Evolutionary conservation across 2,888 invertebrate species (phyloP).

Genomic region (Chirona hameri): DNA sequence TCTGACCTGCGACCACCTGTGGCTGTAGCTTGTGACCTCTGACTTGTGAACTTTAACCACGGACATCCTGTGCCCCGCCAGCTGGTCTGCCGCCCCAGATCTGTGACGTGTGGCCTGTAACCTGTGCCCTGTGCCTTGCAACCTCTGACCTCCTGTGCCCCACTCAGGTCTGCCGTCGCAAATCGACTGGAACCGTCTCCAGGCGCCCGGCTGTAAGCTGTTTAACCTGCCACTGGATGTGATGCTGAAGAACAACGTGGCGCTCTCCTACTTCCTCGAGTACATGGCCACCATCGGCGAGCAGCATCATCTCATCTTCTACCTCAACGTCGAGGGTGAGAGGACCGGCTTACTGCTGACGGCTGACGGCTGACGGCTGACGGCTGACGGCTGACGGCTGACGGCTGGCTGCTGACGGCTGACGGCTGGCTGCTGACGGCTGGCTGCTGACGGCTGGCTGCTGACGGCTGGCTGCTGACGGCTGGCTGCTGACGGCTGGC

Average conservation of each 20-base stretch:
- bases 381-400: conserved; percentile 31
- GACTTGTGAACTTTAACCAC: too few species aligned
- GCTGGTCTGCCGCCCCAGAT: too few species aligned
- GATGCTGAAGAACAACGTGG: conserved; percentile 70
- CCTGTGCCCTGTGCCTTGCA: too few species aligned
- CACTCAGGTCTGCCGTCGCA: conserved; percentile 35
- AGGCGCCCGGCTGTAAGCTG: conserved; percentile 48
- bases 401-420: conserved; percentile 52
- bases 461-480: conserved; percentile 36
- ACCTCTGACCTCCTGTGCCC: too few species aligned
- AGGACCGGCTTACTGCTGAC: conserved; percentile 56
- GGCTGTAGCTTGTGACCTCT: too few species aligned
- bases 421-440: conserved; percentile 37
- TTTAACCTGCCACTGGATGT: conserved; percentile 65
- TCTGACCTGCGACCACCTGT: background rate
- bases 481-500: conserved; percentile 33
- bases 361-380: conserved; percentile 36
- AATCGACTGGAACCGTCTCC: conserved; percentile 36
- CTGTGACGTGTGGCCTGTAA: too few species aligned
- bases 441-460: conserved; percentile 56
- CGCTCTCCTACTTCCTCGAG: conserved; percentile 71
- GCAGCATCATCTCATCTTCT: conserved; percentile 70
- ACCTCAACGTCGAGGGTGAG: conserved; percentile 72
- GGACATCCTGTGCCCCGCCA: too few species aligned
- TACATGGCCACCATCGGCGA: conserved; percentile 66